These are phyloP conservation scores for Polydrusus pterygomalis DNA, from an alignment of 2,888 invertebrate genomes.

Conservation along the genomic window DNA sequence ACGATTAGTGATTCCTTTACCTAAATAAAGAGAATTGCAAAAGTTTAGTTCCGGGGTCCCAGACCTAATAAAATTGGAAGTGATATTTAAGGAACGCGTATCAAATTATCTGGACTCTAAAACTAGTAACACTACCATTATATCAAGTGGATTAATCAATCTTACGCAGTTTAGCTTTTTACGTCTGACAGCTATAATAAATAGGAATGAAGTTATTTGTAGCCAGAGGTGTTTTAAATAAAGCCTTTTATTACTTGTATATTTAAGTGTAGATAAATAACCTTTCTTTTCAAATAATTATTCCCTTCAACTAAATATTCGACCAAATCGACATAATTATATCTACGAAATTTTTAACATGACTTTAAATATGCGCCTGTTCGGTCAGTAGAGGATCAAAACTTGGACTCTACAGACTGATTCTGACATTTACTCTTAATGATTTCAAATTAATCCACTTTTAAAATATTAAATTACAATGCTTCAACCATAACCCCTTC, in stretches of 20 bases:
- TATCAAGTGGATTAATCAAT: not conserved
- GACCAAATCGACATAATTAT: not conserved
- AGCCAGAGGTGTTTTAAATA: not conserved
- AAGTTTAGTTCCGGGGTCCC: too few species aligned
- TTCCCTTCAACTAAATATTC: not conserved
- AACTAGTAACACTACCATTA: not conserved
- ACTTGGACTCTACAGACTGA: too few species aligned
- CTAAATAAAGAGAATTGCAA: too few species aligned
- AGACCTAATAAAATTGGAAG: too few species aligned
- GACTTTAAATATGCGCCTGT: not conserved
- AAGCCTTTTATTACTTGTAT: constrained; percentile 1
- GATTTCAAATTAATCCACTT: not conserved
- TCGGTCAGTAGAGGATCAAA: too few species aligned
- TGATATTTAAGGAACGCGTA: too few species aligned
- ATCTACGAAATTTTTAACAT: not conserved
- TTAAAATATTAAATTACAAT: constrained; percentile 5
- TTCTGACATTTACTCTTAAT: not conserved
- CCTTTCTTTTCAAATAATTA: not conserved
- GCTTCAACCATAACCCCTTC: not conserved
- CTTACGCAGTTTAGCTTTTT: too few species aligned
- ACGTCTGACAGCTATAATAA: too few species aligned
- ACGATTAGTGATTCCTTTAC: too few species aligned
- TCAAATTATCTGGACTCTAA: too few species aligned
- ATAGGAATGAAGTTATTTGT: too few species aligned
- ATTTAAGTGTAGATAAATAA: not conserved